These are phyloP conservation scores for Daphoenositta chrysoptera DNA, from an alignment of 2,113 vertebrate genomes.

Conservation along the genomic window DNA sequence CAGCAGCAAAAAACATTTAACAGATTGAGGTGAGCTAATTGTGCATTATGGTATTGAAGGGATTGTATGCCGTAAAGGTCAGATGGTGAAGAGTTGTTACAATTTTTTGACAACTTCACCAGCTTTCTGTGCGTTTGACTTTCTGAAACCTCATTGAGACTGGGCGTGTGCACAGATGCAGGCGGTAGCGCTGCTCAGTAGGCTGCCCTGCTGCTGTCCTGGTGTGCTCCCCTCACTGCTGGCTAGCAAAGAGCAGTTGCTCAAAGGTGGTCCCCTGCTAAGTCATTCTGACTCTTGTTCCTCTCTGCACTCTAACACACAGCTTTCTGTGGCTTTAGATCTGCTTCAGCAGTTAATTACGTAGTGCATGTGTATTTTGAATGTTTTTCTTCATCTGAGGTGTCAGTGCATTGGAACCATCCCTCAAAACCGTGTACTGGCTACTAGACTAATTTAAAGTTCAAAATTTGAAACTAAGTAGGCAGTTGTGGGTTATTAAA, in stretches of 20 bases:
- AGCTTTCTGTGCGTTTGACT: background rate
- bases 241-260: background rate
- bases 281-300: background rate
- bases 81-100: background rate
- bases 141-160: background rate
- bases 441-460: background rate
- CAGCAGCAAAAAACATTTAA: background rate
- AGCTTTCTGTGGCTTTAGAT: background rate
- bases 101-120: background rate
- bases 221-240: background rate
- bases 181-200: background rate
- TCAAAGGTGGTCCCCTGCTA: background rate
- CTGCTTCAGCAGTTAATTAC: background rate
- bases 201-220: background rate
- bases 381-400: background rate
- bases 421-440: background rate
- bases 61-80: background rate
- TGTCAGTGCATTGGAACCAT: fast-evolving
- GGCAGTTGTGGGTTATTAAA: background rate
- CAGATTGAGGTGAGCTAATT: background rate
- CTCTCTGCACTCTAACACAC: background rate
- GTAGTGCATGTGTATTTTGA: background rate
- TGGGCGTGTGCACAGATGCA: fast-evolving
- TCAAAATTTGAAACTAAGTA: background rate
- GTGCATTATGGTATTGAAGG: background rate